A percentile compares a stretch with the other conserved stretches of the same genome.
These are phyloP conservation scores for Megalurothrips usitatus DNA, from an alignment of 2,888 invertebrate genomes.

Conservation along the genomic window DNA sequence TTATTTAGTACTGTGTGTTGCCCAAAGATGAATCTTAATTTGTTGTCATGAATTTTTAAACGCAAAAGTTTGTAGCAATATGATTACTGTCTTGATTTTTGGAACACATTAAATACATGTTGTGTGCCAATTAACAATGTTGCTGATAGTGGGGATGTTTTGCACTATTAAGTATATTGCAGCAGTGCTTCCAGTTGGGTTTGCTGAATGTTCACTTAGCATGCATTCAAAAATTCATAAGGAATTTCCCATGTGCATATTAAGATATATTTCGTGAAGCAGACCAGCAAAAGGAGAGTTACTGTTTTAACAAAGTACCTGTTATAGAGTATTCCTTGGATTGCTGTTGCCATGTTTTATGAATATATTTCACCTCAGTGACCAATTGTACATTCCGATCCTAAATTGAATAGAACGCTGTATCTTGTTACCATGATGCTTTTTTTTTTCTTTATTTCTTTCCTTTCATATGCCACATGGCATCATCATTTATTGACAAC, in stretches of 20 bases:
- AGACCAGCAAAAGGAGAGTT: not conserved
- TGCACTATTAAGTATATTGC: not conserved
- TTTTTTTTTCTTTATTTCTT: too few species aligned
- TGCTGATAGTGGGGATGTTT: conserved; percentile 16
- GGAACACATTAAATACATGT: conserved; percentile 4
- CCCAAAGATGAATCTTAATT: not conserved
- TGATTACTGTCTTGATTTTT: not conserved
- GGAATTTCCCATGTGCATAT: not conserved
- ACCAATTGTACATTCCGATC: conserved; percentile 10
- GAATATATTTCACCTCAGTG: not conserved
- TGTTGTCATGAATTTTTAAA: conserved; percentile 1
- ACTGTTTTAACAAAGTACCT: conserved; percentile 14
- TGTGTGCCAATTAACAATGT: conserved; percentile 12
- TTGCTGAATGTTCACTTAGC: not conserved
- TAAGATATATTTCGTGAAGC: not conserved
- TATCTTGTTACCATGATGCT: not conserved
- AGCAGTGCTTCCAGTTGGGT: conserved; percentile 19
- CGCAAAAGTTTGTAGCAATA: conserved; percentile 3
- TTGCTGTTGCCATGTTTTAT: conserved; percentile 17
- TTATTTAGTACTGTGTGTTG: conserved; percentile 11
- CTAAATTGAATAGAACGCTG: not conserved
- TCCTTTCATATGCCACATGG: not conserved
- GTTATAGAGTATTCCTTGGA: conserved; percentile 26
- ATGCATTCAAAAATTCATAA: conserved; percentile 9
- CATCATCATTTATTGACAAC: not conserved